phyloP scores from a whole-genome alignment of 2,113 vertebrate genomes.

The Rafetus swinhoei region DNA sequence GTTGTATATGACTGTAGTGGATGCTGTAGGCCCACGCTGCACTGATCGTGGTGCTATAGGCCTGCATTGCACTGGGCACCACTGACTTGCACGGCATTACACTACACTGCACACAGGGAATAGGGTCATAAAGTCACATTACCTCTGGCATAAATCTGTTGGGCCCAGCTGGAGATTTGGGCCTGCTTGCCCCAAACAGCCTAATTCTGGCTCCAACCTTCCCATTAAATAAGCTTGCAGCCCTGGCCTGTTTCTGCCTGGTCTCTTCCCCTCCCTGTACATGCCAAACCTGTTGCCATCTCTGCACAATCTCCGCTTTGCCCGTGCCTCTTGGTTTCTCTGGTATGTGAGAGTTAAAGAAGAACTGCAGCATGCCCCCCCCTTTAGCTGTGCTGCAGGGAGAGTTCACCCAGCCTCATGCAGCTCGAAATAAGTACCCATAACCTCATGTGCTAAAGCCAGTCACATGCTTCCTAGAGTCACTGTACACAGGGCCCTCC shows the following conservation, averaged over 20 bases:
- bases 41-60: background rate
- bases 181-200: background rate
- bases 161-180: background rate
- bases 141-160: too few species aligned
- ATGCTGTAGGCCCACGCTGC: fast-evolving
- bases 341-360: too few species aligned
- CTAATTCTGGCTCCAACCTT: background rate
- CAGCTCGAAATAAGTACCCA: background rate
- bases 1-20: too few species aligned
- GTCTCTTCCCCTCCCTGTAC: too few species aligned
- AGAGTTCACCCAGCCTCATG: background rate
- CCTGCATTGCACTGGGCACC: too few species aligned
- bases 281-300: background rate
- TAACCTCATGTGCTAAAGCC: background rate
- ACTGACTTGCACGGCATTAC: background rate
- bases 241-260: too few species aligned
- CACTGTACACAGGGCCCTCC: background rate
- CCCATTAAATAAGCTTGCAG: background rate
- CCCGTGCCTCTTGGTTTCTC: background rate
- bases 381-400: background rate
- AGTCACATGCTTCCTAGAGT: background rate
- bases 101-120: background rate
- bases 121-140: background rate
- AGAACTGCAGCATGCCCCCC: too few species aligned
- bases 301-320: background rate